Evolutionary conservation across 2,888 invertebrate genomes (phyloP).

Genomic region (Dryobota labecula): DNA sequence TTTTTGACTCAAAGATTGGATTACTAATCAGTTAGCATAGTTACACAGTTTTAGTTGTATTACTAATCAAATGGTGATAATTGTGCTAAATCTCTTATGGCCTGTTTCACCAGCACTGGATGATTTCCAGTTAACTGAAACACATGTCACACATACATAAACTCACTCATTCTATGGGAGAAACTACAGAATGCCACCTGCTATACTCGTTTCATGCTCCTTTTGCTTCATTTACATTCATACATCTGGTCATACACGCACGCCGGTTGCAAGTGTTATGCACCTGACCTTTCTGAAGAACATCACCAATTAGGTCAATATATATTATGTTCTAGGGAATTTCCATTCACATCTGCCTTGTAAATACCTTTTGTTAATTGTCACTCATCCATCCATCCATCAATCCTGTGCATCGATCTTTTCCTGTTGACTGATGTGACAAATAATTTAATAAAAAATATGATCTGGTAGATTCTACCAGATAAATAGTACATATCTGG

Average conservation of each 20-base stretch:
- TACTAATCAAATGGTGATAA: constrained; percentile 4
- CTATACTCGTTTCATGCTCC: neutral
- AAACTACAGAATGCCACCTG: neutral
- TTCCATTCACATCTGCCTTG: neutral
- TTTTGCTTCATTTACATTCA: neutral
- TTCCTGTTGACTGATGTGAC: neutral
- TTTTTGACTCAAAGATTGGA: neutral
- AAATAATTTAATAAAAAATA: neutral
- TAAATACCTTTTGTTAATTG: neutral
- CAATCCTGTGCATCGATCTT: neutral
- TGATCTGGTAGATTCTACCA: neutral
- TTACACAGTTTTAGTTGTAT: neutral
- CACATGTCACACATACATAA: neutral
- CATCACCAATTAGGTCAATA: neutral
- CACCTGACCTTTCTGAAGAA: neutral
- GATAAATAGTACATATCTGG: neutral
- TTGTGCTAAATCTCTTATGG: constrained; percentile 5
- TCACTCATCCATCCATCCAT: neutral
- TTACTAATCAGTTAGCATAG: neutral
- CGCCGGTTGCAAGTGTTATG: neutral
- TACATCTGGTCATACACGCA: neutral
- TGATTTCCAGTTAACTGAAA: neutral
- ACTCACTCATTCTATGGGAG: neutral
- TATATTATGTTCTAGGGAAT: neutral
- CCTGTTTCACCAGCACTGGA: neutral